Conservation (phyloP, 2,113 vertebrate genomes). For the Ascaphus truei region DNA sequence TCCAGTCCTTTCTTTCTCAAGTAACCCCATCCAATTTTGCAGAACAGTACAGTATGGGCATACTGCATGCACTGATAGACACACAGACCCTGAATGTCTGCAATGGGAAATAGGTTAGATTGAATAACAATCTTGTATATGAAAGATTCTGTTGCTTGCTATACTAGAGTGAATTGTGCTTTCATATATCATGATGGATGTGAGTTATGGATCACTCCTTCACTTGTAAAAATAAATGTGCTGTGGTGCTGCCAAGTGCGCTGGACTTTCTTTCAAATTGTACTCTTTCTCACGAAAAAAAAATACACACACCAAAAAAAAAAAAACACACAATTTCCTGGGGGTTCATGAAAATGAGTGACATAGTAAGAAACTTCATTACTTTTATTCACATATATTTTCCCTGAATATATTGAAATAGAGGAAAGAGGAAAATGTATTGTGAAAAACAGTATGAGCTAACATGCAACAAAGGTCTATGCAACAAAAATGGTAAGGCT, state of each 20-base stretch:
- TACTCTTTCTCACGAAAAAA: constrained; percentile 11
- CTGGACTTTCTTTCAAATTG: constrained; percentile 41
- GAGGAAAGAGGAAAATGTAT: too few relatives aligned
- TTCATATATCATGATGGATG: constrained; percentile 47
- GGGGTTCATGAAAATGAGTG: background rate
- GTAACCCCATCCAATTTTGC: constrained; percentile 37
- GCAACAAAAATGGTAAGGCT: too few relatives aligned
- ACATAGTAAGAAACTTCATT: background rate
- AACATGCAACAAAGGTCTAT: too few relatives aligned
- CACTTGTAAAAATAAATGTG: constrained; percentile 50
- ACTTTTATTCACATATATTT: background rate
- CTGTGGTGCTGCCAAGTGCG: constrained; percentile 38
- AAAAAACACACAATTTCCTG: too few relatives aligned
- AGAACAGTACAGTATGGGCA: constrained; percentile 42
- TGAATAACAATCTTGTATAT: constrained; percentile 42
- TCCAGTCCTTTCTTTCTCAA: constrained; percentile 39
- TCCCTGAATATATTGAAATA: background rate
- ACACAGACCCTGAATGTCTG: constrained; percentile 40
- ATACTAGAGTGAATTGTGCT: constrained; percentile 42
- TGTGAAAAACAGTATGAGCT: too few relatives aligned
- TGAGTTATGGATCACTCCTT: constrained; percentile 50
- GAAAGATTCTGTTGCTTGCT: constrained; percentile 44
- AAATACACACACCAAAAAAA: too few relatives aligned
- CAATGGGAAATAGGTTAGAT: constrained; percentile 47
- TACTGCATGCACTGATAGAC: constrained; percentile 37